These are phyloP conservation scores for Campoplex capitator DNA, from an alignment of 2,888 invertebrate species.

Conservation along the genomic window DNA sequence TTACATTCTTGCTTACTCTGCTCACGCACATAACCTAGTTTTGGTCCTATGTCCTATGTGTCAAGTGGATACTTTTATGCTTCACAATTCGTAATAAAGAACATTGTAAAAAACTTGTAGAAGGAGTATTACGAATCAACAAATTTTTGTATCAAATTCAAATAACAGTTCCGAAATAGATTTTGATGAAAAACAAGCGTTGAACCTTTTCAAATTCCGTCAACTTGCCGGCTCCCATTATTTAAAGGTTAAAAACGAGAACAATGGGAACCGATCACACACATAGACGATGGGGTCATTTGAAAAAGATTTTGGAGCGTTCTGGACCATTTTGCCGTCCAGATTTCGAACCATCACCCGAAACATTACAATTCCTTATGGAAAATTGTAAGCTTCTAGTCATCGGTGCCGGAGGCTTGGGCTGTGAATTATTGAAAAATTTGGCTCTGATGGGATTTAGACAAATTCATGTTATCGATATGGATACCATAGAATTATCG, in stretches of 20 bases:
- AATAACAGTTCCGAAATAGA: not conserved
- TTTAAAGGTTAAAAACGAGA: conserved; percentile 1
- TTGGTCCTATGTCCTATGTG: not conserved
- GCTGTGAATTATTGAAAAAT: conserved; percentile 99
- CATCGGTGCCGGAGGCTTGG: conserved; percentile 98
- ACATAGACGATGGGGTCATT: conserved; percentile 91
- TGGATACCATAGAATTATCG: conserved; percentile 99
- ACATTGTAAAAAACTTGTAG: not conserved
- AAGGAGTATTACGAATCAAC: not conserved
- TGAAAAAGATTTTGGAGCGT: conserved; percentile 94
- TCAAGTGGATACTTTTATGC: not conserved
- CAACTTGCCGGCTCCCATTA: not conserved
- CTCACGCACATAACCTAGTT: not conserved
- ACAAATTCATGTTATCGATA: conserved; percentile 98
- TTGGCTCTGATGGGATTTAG: conserved; percentile 97
- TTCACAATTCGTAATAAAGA: too few relatives aligned
- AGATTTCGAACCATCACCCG: conserved; percentile 94
- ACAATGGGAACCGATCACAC: conserved; percentile 80
- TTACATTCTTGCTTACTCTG: not conserved
- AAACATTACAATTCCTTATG: conserved; percentile 93
- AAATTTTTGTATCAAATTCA: not conserved
- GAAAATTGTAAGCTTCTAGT: conserved; percentile 94
- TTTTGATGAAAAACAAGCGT: not conserved
- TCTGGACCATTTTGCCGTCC: conserved; percentile 97
- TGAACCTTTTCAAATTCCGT: not conserved